These are phyloP conservation scores for Calameuta pallipes DNA, from an alignment of 2,888 invertebrate species.

Conservation along the genomic window DNA sequence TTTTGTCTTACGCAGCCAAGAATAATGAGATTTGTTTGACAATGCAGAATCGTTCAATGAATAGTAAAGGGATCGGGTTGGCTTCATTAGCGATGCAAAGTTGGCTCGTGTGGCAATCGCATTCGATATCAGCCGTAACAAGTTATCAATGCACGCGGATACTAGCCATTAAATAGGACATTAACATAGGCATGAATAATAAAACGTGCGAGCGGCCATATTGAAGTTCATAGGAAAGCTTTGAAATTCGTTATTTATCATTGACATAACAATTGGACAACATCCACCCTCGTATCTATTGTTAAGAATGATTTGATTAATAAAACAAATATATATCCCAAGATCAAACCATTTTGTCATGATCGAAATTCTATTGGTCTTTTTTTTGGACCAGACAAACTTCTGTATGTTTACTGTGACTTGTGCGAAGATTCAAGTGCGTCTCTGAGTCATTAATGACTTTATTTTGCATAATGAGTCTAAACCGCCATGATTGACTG, in stretches of 20 bases:
- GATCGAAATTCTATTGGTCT: neutral
- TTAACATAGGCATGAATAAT: conserved; percentile 32
- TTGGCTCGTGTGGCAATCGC: conserved; percentile 27
- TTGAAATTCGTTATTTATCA: neutral
- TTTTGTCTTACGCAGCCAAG: neutral
- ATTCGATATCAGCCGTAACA: conserved; percentile 25
- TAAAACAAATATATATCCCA: neutral
- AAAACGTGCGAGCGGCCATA: neutral
- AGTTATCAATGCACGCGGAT: conserved; percentile 39
- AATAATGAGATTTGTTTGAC: conserved; percentile 27
- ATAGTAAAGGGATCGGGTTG: conserved; percentile 29
- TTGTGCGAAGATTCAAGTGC: neutral
- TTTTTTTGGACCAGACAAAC: neutral
- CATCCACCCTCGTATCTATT: neutral
- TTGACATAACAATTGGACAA: neutral
- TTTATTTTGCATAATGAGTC: neutral
- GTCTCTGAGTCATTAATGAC: neutral
- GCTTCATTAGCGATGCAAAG: conserved; percentile 46
- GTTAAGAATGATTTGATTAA: neutral
- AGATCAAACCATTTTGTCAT: neutral
- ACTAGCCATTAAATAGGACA: conserved; percentile 31
- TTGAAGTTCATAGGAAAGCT: neutral
- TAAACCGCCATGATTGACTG: neutral
- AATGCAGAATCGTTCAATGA: neutral
- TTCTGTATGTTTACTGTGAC: neutral